Evolutionary conservation across 2,888 invertebrate species (phyloP).

Genomic region (Epinotia ramella): DNA sequence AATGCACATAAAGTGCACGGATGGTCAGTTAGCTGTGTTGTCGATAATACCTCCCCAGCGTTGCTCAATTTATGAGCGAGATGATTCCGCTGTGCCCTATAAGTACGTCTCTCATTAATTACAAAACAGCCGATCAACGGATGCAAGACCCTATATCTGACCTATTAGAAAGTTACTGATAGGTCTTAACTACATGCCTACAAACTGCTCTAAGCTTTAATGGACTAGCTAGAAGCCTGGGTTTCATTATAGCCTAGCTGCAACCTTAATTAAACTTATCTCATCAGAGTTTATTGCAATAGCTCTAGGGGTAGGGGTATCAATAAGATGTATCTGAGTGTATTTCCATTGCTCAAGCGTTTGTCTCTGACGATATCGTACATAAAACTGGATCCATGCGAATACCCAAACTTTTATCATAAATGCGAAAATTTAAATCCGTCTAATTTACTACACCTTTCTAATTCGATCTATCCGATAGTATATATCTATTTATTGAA

Average conservation of each 20-base stretch:
- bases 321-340: background rate
- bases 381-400: background rate
- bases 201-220: background rate
- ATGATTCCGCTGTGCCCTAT: background rate
- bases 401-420: too few relatives aligned
- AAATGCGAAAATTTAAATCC: too few relatives aligned
- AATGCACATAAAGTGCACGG: too few relatives aligned
- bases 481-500: too few relatives aligned
- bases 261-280: background rate
- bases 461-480: too few relatives aligned
- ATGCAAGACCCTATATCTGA: background rate
- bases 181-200: background rate
- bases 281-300: constrained; percentile 3
- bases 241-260: background rate
- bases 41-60: too few relatives aligned
- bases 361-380: background rate
- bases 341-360: background rate
- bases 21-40: too few relatives aligned
- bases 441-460: too few relatives aligned
- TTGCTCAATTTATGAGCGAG: too few relatives aligned
- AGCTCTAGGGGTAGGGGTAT: background rate
- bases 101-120: background rate
- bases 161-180: constrained; percentile 6
- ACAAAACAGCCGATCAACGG: background rate
- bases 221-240: background rate